Evolutionary conservation across 2,797 vertebrate species (phyloP), one percentile per base, ranked within the genome.

Genomic region (Antrozous pallidus): DNA sequence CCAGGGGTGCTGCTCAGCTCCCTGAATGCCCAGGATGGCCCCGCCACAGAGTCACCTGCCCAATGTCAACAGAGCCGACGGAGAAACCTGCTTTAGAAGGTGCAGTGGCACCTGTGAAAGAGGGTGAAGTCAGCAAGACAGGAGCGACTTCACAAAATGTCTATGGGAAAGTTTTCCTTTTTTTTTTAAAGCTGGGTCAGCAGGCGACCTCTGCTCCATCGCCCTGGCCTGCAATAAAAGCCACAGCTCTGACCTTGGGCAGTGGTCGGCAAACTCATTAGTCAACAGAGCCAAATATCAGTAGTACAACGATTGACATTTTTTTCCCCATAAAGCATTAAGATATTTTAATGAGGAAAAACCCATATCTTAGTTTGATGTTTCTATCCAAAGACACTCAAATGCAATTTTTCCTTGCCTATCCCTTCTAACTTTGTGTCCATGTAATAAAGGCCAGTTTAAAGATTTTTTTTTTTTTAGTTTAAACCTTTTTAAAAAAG

Each of bases 361-460:
- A 40, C 49, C 70, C 82, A 88, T 98, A 98, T 97, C 97, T 98
- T 98, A 98, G 97, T 98, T 97, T 98, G 97, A 98, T 97, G 97
- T 98, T 98, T 98, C 98, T 98, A 98, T 98, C 96, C 98, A 98
- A n/a, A 98, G 97, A 98, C 98, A 98, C 98, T 98, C 98, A 98
- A 98, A 98, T 98, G 98, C 98, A 98, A 97, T 97, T 98, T 98
- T 98, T 98, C 82, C 96, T 94, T 95, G 95, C 91, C 85, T 97
- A 97, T 96, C 96, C 97, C 96, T 88, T 94, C 94, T 92, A 96
- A 93, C 92, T 98, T 97, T 96, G 97, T 98, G 98, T 98, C 97
- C 98, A 96, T 98, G 97, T 98, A 98, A 98, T n/a, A n/a, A 98
- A 98, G 97, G 98, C 97, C 98, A 96, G 97, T 97, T 98, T 97